Percentiles rank a stretch among this genome's conserved stretches.
Evolutionary conservation across 2,797 vertebrate genomes (phyloP).

Genomic region (Mycteria americana): DNA sequence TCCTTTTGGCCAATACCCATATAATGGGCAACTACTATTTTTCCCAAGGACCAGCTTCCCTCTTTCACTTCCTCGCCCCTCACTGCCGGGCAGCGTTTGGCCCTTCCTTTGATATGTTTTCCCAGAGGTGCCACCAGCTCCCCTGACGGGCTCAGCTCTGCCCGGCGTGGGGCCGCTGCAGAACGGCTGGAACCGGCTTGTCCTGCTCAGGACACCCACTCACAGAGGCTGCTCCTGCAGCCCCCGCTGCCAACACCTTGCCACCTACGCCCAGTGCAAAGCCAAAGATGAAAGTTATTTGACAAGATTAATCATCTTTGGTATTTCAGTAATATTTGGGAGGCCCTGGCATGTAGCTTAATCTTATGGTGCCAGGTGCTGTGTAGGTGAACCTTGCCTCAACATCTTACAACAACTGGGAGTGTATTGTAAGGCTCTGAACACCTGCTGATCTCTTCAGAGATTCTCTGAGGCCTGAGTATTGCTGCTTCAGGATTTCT

Average conservation of each 20-base stretch:
- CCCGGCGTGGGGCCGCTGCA: neutral
- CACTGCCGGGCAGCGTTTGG: fast-evolving
- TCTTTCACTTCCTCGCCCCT: fast-evolving
- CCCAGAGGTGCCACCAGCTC: fast-evolving
- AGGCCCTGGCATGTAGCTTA: neutral
- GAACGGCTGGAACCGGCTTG: fast-evolving
- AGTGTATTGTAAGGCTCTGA: too few relatives aligned
- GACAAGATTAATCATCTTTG: neutral
- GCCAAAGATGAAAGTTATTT: neutral
- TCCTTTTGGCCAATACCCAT: neutral
- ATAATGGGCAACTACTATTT: neutral
- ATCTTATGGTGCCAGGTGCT: neutral
- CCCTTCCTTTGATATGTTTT: fast-evolving
- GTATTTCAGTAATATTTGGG: neutral
- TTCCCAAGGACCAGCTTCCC: too few relatives aligned
- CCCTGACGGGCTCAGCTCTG: fast-evolving
- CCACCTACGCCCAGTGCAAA: fast-evolving
- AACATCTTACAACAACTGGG: fast-evolving
- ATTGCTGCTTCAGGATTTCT: neutral
- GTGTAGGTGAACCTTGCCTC: too few relatives aligned
- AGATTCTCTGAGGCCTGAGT: too few relatives aligned
- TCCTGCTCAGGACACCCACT: fast-evolving
- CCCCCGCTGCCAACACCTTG: fast-evolving
- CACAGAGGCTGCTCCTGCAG: neutral
- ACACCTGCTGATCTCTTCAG: neutral